Evolutionary conservation across 2,888 invertebrate species (phyloP).

Genomic region (Drosophila colorata): DNA sequence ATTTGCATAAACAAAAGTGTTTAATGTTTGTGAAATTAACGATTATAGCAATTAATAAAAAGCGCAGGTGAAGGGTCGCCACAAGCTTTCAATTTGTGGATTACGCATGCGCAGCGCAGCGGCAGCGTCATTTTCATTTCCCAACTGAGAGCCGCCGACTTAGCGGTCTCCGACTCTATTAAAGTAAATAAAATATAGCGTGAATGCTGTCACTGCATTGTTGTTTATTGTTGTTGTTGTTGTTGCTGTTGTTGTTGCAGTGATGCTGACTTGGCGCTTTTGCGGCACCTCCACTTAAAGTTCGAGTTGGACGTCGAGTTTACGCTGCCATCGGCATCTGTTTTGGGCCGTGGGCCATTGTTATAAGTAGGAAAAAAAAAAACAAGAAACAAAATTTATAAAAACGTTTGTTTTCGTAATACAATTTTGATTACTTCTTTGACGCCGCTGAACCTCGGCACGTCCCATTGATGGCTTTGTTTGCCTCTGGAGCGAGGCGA

Average conservation of each 20-base stretch:
- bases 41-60: constrained; percentile 60
- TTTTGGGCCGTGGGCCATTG: constrained; percentile 49
- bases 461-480: constrained; percentile 72
- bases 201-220: constrained; percentile 64
- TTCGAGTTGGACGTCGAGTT: constrained; percentile 40
- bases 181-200: constrained; percentile 76
- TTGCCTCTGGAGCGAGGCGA: constrained; percentile 31
- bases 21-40: constrained; percentile 58
- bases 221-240: constrained; percentile 25
- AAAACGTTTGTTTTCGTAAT: constrained; percentile 80
- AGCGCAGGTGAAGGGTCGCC: constrained; percentile 64
- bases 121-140: constrained; percentile 48
- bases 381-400: constrained; percentile 61
- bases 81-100: constrained; percentile 33
- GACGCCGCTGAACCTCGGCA: constrained; percentile 55
- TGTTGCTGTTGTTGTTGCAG: constrained; percentile 31
- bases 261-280: constrained; percentile 66
- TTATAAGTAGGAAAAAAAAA: constrained; percentile 43
- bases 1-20: constrained; percentile 47
- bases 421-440: constrained; percentile 80
- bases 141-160: constrained; percentile 45
- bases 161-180: constrained; percentile 57
- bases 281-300: constrained; percentile 50
- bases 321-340: constrained; percentile 44
- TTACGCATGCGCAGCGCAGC: constrained; percentile 46